Conservation (phyloP, 1,140 invertebrate species). For the Homarus americanus region DNA sequence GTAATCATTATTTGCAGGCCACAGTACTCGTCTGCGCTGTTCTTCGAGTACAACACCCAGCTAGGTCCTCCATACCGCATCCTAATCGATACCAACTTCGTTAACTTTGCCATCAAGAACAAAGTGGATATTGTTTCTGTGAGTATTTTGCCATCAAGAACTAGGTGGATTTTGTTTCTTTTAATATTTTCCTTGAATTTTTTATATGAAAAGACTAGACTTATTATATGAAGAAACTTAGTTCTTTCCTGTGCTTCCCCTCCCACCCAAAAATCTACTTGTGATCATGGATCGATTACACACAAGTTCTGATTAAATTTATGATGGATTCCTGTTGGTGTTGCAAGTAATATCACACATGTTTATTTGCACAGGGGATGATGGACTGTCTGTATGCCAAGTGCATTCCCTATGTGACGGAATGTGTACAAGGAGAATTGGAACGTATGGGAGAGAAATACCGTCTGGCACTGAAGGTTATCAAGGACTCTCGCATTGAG, state of each 20-base stretch:
- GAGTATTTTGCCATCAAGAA: conserved; percentile 20
- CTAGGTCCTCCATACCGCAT: conserved; percentile 98
- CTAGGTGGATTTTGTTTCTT: too few relatives aligned
- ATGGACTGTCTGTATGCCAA: conserved; percentile 99
- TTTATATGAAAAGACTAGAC: too few relatives aligned
- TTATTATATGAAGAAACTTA: too few relatives aligned
- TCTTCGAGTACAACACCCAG: conserved; percentile 99
- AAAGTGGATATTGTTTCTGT: conserved; percentile 93
- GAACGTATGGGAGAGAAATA: conserved; percentile 98
- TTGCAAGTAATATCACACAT: too few relatives aligned
- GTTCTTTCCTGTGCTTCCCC: too few relatives aligned
- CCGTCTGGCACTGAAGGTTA: conserved; percentile 95
- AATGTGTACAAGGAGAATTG: conserved; percentile 98
- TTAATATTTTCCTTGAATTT: too few relatives aligned
- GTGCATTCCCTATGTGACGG: conserved; percentile 98
- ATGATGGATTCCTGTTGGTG: too few relatives aligned
- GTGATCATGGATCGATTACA: too few relatives aligned
- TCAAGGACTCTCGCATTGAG: conserved; percentile 97
- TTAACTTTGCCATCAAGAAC: conserved; percentile 99
- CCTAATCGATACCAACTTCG: conserved; percentile 98
- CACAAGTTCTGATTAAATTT: too few relatives aligned
- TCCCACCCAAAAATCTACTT: too few relatives aligned
- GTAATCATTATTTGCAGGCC: conserved; percentile 78
- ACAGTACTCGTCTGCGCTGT: conserved; percentile 94
- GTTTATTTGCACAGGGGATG: too few relatives aligned